Base-by-base conservation (phyloP, 2,113 vertebrate species). In the Archocentrus centrarchus region DNA sequence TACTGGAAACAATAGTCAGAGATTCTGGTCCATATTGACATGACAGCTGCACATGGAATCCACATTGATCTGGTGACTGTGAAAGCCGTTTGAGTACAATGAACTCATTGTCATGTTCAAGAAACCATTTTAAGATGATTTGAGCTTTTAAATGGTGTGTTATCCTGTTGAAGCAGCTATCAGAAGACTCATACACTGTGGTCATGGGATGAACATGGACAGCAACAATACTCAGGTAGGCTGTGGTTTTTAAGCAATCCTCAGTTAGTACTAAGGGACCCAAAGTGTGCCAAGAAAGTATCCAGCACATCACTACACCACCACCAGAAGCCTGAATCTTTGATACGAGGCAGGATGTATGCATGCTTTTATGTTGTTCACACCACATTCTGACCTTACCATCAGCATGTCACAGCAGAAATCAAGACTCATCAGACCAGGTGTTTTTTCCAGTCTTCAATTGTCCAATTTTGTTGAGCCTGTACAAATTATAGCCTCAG, bases 121-220 rank as follows among this genome's bases (percentile, higher is more conserved):
- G 24, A 24, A 24, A 24, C 24, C 24, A 24, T 24, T 24, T 24
- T 24, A 24, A 24, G 24, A 24, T 24, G 24, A 24, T 24, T 24
- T 24, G 24, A 24, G 24, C 24, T 24, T 24, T 24, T 24, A 24
- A 24, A 24, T 24, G 24, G 47, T 24, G 0, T 27, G 41, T 0
- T 27, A 27, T 50, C 0, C 0, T 70, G 0, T 14, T 30, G 44
- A 0, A 50, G 0, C 0, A 70, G 50, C 15, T 24, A 70, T 50
- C 41, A 50, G 44, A 70, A 50, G 24, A 70, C 0, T 50, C 8
- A 17, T 7, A 70, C 0, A 0, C 5, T 18, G 41, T 50, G 47
- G 27, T 4, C 24, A 11, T 70, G 64, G 64, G 18, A 37, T 62
- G 20, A 37, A 37, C 5, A 62, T 0, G 10, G 35, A 13, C 61